phyloP scores from a whole-genome alignment of 2,113 vertebrate species.

The Rhinichthys klamathensis region DNA sequence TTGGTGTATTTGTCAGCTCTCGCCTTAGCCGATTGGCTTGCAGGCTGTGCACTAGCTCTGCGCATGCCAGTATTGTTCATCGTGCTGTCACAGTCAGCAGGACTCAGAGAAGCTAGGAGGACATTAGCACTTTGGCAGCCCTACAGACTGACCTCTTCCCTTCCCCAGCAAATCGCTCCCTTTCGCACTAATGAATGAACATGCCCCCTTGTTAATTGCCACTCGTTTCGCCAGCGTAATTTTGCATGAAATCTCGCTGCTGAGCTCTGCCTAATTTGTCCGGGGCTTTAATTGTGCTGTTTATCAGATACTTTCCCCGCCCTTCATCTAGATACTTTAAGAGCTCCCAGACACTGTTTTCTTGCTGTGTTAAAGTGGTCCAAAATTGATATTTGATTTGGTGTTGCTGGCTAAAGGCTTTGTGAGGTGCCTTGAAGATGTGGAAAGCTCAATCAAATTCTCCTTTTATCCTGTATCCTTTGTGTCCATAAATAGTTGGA shows the following conservation, averaged over 20 bases:
- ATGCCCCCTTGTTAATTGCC: conserved; percentile 55
- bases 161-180: conserved; percentile 37
- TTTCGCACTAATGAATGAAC: conserved; percentile 57
- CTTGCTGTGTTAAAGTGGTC: neutral
- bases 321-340: conserved; percentile 43
- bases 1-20: conserved; percentile 22
- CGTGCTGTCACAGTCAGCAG: conserved; percentile 44
- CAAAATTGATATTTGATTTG: neutral
- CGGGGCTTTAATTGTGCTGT: conserved; percentile 51
- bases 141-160: conserved; percentile 53
- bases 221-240: conserved; percentile 54
- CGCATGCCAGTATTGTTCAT: conserved; percentile 38
- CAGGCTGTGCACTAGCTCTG: conserved; percentile 3
- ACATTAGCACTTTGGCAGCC: conserved; percentile 56
- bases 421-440: neutral
- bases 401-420: conserved; percentile 11
- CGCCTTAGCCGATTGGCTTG: conserved; percentile 24
- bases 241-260: conserved; percentile 57
- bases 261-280: conserved; percentile 47
- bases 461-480: conserved; percentile 4
- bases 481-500: conserved; percentile 13
- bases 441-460: neutral
- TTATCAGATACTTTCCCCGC: conserved; percentile 50
- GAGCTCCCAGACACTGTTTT: conserved; percentile 32
- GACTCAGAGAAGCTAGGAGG: conserved; percentile 34